Base-by-base conservation (phyloP, 1,140 invertebrate species). In the Drosophila ironensis region DNA sequence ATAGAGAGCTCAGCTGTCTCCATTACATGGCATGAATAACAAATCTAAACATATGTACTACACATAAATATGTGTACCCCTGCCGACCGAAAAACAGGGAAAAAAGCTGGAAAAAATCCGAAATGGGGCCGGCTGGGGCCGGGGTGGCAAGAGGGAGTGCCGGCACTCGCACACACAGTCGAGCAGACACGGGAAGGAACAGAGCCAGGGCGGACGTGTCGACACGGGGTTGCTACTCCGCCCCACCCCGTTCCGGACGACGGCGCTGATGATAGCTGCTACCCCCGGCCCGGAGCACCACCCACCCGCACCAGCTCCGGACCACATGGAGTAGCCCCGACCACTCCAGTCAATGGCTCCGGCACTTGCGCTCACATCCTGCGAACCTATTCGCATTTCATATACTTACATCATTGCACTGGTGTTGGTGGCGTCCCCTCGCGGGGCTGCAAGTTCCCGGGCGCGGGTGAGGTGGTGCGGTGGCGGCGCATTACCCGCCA, bases 351-450 rank as follows among this genome's bases (percentile, higher is more conserved):
- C 74, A 75, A 81, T 81, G 48, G 76, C 53, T 53, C n/a, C 27
- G 74, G 17, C 27, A 75, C 81, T 87, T 87, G 81, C 38, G 76
- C 86, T 20, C 61, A 64, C 46, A 87, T 89, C 87, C 87, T 89
- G 87, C 68, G 82, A 89, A 89, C 87, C 87, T 89, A 89, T 89
- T 89, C 87, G 66, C 74, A 82, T 86, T 89, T 89, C 87, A 89
- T 89, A 89, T 89, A 89, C 87, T 89, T 89, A 89, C 84, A 88
- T 89, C 78, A 74, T 73, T 87, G 87, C 86, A 60, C 46, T 81
- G 61, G 78, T 88, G 61, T 88, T 72, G 53, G 81, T 87, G 28
- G 42, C 51, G 24, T 60, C 75, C 57, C 69, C 80, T 63, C 59
- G 48, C 24, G 30, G 28, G 30, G 19, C 9, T 16, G 53, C 51